Evolutionary conservation across 2,113 vertebrate genomes (phyloP).

Genomic region (Indri indri): DNA sequence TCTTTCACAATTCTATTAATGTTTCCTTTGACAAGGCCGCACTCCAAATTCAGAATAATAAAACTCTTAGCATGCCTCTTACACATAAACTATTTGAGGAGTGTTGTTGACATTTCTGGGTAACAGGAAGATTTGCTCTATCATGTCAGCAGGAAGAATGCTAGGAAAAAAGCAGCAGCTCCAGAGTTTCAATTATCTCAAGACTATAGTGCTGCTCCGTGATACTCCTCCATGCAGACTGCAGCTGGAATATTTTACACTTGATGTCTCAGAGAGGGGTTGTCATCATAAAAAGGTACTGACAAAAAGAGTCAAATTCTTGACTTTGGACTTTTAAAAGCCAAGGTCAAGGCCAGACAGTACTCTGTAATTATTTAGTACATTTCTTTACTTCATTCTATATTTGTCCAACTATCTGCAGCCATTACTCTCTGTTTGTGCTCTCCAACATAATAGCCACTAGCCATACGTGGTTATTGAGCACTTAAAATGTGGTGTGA

Average conservation of each 20-base stretch:
- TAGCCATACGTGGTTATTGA: background rate
- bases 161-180: background rate
- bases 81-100: background rate
- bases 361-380: background rate
- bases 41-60: background rate
- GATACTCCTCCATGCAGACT: background rate
- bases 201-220: background rate
- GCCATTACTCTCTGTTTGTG: background rate
- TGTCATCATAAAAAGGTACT: background rate
- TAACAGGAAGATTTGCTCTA: background rate
- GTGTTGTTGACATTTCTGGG: background rate
- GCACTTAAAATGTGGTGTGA: background rate
- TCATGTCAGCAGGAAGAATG: background rate
- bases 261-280: background rate
- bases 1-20: background rate
- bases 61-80: background rate
- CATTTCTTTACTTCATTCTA: background rate
- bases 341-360: background rate
- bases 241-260: background rate
- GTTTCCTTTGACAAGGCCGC: background rate
- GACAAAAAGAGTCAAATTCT: background rate
- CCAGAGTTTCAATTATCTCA: background rate
- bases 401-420: background rate
- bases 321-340: background rate
- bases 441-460: background rate